Percentiles rank a stretch among this genome's conserved stretches.
Conservation (phyloP, 2,888 invertebrate genomes). For the Eustalomyia histrio region DNA sequence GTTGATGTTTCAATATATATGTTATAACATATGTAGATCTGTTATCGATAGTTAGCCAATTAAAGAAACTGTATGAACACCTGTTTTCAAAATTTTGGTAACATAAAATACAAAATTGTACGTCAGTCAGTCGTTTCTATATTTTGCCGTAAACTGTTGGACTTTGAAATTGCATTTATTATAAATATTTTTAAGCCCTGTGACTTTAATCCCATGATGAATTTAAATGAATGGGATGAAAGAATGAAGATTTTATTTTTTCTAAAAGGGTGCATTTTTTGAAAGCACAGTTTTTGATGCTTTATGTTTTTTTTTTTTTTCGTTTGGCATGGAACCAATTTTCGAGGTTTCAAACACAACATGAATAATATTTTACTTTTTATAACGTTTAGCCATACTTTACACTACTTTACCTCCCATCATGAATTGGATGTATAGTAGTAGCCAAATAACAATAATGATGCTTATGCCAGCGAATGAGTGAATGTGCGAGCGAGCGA, state of each 20-base stretch:
- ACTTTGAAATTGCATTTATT: slow-evolving; percentile 14
- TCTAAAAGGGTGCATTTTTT: slow-evolving; percentile 16
- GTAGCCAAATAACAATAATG: slow-evolving; percentile 31
- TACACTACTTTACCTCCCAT: slow-evolving; percentile 49
- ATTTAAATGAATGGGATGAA: slow-evolving; percentile 18
- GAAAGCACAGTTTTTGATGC: background rate
- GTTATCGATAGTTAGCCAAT: background rate
- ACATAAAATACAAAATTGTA: background rate
- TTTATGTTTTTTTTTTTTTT: background rate
- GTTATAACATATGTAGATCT: background rate
- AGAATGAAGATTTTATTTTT: background rate
- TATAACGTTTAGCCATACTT: background rate
- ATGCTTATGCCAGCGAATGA: background rate
- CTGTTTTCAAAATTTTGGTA: slow-evolving; percentile 13
- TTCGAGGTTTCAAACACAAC: slow-evolving; percentile 30
- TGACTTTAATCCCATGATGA: slow-evolving; percentile 28
- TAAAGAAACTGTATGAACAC: slow-evolving; percentile 2
- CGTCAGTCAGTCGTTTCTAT: background rate
- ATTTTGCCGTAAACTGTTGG: background rate
- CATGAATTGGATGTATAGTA: slow-evolving; percentile 24
- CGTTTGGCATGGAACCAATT: slow-evolving; percentile 37
- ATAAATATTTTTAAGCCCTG: background rate
- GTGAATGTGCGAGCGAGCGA: background rate
- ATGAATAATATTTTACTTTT: slow-evolving; percentile 35
- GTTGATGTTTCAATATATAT: background rate